phyloP scores from a whole-genome alignment of 2,113 vertebrate genomes.

The Onychostruthus taczanowskii region DNA sequence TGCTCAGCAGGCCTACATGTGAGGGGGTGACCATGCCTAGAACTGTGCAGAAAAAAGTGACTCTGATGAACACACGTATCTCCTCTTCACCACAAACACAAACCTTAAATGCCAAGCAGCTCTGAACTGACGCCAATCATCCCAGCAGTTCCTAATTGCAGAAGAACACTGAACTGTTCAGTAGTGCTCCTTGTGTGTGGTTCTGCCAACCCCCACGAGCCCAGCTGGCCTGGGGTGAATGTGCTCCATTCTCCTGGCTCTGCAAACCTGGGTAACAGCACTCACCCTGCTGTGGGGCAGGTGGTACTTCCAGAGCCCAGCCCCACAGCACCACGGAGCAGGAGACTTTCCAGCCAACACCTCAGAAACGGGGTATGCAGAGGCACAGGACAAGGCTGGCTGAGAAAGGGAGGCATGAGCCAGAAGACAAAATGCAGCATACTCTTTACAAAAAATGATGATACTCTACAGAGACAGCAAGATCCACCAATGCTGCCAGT shows the following conservation, averaged over 20 bases:
- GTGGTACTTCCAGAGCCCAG: neutral
- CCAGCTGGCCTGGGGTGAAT: neutral
- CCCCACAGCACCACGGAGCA: neutral
- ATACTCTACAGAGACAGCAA: neutral
- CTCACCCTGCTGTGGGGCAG: neutral
- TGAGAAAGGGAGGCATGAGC: neutral
- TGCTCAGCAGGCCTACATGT: neutral
- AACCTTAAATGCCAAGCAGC: neutral
- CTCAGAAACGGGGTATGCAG: neutral
- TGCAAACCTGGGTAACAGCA: neutral
- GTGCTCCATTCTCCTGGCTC: neutral
- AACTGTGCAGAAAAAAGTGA: neutral
- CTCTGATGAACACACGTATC: neutral
- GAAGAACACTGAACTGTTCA: neutral
- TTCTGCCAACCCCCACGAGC: neutral
- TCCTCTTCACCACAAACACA: neutral
- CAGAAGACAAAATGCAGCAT: neutral
- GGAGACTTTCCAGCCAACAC: neutral
- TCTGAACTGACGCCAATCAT: neutral
- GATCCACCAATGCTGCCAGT: neutral
- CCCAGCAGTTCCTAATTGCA: neutral
- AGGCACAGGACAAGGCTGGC: neutral
- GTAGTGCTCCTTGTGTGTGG: fast-evolving
- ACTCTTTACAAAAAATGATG: neutral
- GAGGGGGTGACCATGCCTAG: neutral